Conservation (phyloP, 1,140 invertebrate species). For the Lepidurus apus region DNA sequence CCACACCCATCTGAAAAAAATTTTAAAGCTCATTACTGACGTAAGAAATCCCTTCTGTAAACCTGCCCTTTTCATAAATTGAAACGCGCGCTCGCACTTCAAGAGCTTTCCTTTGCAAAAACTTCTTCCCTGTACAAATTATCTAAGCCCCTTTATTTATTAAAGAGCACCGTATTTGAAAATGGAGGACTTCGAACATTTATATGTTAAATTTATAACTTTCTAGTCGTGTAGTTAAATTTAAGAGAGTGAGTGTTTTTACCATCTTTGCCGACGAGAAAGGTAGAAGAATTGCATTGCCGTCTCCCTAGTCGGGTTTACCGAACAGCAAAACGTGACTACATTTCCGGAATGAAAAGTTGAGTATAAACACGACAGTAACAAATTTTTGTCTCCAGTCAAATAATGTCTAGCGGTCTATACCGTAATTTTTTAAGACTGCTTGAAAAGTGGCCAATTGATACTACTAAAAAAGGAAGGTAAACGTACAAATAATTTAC, state of each 20-base stretch:
- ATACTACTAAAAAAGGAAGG: constrained; percentile 25
- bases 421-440: constrained; percentile 25
- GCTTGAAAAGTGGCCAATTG: constrained; percentile 28
- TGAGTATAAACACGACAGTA: neutral
- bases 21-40: neutral
- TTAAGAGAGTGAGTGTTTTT: too few species aligned
- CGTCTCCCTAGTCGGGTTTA: neutral
- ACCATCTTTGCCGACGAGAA: neutral
- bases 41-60: too few species aligned
- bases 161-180: too few species aligned
- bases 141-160: too few species aligned
- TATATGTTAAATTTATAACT: too few species aligned
- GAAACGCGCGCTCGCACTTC: too few species aligned
- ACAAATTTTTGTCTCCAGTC: constrained; percentile 30
- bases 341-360: constrained; percentile 6
- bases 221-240: too few species aligned
- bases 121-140: too few species aligned
- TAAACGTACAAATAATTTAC: neutral
- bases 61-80: too few species aligned
- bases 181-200: too few species aligned
- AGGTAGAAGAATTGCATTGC: neutral
- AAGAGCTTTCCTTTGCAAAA: too few species aligned
- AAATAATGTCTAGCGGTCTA: constrained; percentile 24
- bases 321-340: neutral
- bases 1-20: neutral